Evolutionary conservation across 2,797 vertebrate genomes (phyloP).

Genomic region (Melanotaenia nigrans): DNA sequence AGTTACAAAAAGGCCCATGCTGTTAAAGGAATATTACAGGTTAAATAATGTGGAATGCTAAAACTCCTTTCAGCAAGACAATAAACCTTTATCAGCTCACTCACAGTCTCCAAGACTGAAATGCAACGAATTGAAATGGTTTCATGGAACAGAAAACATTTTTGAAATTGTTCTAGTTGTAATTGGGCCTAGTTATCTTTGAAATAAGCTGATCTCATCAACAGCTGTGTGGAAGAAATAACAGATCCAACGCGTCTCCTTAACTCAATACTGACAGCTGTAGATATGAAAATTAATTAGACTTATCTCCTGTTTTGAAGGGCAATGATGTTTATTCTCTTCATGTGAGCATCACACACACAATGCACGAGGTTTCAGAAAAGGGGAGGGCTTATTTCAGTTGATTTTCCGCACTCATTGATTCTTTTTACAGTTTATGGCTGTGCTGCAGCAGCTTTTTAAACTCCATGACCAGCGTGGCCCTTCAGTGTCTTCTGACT

Average conservation of each 20-base stretch:
- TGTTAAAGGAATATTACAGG: neutral
- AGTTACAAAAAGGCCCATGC: neutral
- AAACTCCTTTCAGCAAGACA: conserved; percentile 16
- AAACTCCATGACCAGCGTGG: neutral
- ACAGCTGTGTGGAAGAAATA: conserved; percentile 41
- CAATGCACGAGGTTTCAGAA: conserved; percentile 19
- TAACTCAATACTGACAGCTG: conserved; percentile 36
- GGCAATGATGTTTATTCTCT: conserved; percentile 34
- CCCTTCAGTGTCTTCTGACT: conserved; percentile 22
- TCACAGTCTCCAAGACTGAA: conserved; percentile 7
- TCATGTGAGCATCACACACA: conserved; percentile 26
- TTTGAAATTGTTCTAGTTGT: conserved; percentile 26
- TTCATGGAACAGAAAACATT: conserved; percentile 28
- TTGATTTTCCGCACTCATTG: conserved; percentile 24
- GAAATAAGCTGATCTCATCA: conserved; percentile 43
- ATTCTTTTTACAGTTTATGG: conserved; percentile 17
- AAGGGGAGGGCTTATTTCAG: conserved; percentile 1
- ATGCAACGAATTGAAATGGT: neutral
- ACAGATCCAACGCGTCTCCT: conserved; percentile 52
- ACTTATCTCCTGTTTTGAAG: conserved; percentile 60
- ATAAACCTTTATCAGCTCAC: neutral
- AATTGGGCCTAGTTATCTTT: conserved; percentile 41
- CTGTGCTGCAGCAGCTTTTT: conserved; percentile 3
- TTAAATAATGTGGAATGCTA: neutral
- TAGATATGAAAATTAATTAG: conserved; percentile 72